phyloP scores from a whole-genome alignment of 2,113 vertebrate genomes.

The Gymnorhina tibicen region DNA sequence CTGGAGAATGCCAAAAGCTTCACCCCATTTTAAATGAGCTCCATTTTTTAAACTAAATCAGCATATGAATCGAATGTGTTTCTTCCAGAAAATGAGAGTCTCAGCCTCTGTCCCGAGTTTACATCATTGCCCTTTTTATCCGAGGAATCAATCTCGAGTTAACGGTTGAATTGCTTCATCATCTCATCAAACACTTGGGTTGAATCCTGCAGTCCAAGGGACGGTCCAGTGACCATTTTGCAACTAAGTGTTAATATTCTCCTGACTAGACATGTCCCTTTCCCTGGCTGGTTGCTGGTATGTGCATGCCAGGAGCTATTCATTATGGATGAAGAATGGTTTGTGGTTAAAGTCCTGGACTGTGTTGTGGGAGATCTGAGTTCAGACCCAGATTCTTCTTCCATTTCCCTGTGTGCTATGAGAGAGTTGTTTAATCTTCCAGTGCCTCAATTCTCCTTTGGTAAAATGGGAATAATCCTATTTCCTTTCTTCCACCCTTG shows the following conservation, averaged over 20 bases:
- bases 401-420: neutral
- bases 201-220: neutral
- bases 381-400: conserved; percentile 47
- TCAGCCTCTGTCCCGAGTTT: neutral
- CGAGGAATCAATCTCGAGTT: neutral
- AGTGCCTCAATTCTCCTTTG: neutral
- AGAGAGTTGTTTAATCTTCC: neutral
- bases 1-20: conserved; percentile 47
- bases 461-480: conserved; percentile 2
- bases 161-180: conserved; percentile 1
- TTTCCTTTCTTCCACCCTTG: conserved; percentile 36
- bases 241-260: conserved; percentile 12
- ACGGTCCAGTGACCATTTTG: neutral
- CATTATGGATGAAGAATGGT: conserved; percentile 44
- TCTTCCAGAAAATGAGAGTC: conserved; percentile 2
- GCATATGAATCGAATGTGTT: neutral
- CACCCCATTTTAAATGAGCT: conserved; percentile 50
- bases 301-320: conserved; percentile 40
- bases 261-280: conserved; percentile 38
- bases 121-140: neutral
- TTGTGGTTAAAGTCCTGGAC: conserved; percentile 47
- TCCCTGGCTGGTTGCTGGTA: conserved; percentile 7
- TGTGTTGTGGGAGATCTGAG: conserved; percentile 51
- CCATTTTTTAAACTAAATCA: conserved; percentile 27
- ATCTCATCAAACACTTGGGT: neutral